A percentile compares a stretch with the other conserved stretches of the same genome.
Conservation (phyloP, 2,797 vertebrate genomes). For the Novumbra hubbsi region DNA sequence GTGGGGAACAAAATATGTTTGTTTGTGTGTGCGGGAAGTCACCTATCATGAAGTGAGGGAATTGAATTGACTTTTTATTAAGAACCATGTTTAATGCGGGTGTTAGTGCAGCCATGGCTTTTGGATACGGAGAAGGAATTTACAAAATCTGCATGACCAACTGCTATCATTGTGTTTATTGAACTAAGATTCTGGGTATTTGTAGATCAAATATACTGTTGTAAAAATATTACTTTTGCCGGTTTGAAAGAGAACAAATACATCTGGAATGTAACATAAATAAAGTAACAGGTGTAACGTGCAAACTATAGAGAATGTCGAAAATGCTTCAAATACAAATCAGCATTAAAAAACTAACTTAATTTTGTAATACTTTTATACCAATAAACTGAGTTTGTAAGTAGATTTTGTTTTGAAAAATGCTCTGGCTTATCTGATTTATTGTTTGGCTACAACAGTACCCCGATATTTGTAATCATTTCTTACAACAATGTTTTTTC, state of each 20-base stretch:
- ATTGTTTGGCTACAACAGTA: background rate
- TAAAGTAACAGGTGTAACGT: slow-evolving; percentile 35
- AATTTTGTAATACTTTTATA: slow-evolving; percentile 68
- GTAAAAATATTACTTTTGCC: slow-evolving; percentile 27
- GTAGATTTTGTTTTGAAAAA: background rate
- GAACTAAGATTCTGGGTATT: slow-evolving; percentile 26
- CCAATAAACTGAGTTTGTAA: slow-evolving; percentile 64
- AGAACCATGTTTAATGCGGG: background rate
- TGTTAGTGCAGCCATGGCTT: slow-evolving; percentile 33
- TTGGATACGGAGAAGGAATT: slow-evolving; percentile 27
- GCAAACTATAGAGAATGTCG: slow-evolving; percentile 16
- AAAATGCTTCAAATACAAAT: slow-evolving; percentile 31
- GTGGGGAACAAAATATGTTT: slow-evolving; percentile 7
- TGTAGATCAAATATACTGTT: slow-evolving; percentile 34
- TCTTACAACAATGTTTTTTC: background rate
- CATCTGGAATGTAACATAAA: slow-evolving; percentile 36
- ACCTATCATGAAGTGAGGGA: background rate
- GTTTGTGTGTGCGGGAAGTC: slow-evolving; percentile 4
- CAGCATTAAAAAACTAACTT: slow-evolving; percentile 43
- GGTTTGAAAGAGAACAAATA: slow-evolving; percentile 27
- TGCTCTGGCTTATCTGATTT: background rate
- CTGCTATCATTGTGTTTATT: slow-evolving; percentile 27
- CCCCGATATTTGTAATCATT: background rate
- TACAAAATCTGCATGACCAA: slow-evolving; percentile 18
- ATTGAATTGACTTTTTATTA: background rate